phyloP scores from a whole-genome alignment of 1,140 invertebrate species.

The Drosophila arawakana region DNA sequence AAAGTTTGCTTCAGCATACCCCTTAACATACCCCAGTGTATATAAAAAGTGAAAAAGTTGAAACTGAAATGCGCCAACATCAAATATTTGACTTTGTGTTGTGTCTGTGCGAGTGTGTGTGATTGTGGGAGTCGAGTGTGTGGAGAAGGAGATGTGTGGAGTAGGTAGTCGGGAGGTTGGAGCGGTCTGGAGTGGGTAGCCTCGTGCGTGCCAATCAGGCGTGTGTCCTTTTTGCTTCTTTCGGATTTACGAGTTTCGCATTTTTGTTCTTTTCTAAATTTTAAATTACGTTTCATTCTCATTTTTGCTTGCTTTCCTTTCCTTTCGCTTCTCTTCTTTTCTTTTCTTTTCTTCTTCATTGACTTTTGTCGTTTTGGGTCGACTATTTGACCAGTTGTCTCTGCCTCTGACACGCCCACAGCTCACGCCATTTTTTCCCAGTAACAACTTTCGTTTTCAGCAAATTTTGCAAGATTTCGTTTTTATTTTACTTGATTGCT shows the following conservation, averaged over 20 bases:
- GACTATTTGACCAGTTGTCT: slow-evolving; percentile 13
- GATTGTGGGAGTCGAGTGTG: slow-evolving; percentile 42
- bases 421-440: neutral
- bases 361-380: slow-evolving; percentile 38
- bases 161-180: neutral
- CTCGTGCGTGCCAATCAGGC: slow-evolving; percentile 76
- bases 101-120: slow-evolving; percentile 3
- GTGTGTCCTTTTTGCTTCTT: slow-evolving; percentile 68
- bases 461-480: slow-evolving; percentile 34
- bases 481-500: slow-evolving; percentile 54
- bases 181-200: slow-evolving; percentile 1
- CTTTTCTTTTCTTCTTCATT: slow-evolving; percentile 34
- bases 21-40: neutral
- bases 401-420: slow-evolving; percentile 35
- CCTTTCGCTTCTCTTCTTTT: slow-evolving; percentile 8
- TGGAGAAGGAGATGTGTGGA: slow-evolving; percentile 20
- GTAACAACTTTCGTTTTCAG: slow-evolving; percentile 56
- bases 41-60: slow-evolving; percentile 54
- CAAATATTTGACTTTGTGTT: slow-evolving; percentile 81
- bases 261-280: slow-evolving; percentile 70
- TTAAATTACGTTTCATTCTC: slow-evolving; percentile 72
- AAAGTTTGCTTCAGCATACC: neutral
- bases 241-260: slow-evolving; percentile 55
- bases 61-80: slow-evolving; percentile 74
- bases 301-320: slow-evolving; percentile 27